Evolutionary conservation across 2,113 vertebrate genomes (phyloP).

Genomic region (Chloebia gouldiae): DNA sequence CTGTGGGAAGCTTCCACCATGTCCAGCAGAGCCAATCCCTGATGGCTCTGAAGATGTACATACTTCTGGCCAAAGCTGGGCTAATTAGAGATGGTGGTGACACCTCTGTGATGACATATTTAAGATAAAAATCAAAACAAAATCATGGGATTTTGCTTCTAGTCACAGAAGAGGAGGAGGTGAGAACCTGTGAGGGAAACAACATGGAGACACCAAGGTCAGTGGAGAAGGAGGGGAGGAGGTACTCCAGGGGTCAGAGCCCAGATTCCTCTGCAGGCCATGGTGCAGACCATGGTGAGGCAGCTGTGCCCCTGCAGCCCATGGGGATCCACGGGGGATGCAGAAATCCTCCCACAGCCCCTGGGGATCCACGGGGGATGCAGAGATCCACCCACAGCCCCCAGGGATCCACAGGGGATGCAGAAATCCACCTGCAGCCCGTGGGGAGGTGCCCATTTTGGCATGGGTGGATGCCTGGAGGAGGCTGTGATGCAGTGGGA

Average conservation of each 20-base stretch:
- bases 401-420: accelerated
- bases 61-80: not conserved
- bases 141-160: not conserved
- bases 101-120: not conserved
- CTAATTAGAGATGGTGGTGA: too few species aligned
- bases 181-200: too few species aligned
- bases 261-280: not conserved
- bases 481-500: not conserved
- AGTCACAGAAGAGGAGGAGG: not conserved
- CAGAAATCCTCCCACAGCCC: not conserved
- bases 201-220: not conserved
- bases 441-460: not conserved
- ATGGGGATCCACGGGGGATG: accelerated
- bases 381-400: not conserved
- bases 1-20: not conserved
- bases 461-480: not conserved
- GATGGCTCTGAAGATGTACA: not conserved
- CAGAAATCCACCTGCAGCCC: not conserved
- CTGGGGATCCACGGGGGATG: accelerated
- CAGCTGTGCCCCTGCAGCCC: not conserved
- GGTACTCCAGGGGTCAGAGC: accelerated
- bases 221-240: not conserved
- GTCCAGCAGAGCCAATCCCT: not conserved
- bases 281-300: not conserved
- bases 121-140: not conserved